phyloP scores from a whole-genome alignment of 2,113 vertebrate genomes.

The Eubucco bourcierii region DNA sequence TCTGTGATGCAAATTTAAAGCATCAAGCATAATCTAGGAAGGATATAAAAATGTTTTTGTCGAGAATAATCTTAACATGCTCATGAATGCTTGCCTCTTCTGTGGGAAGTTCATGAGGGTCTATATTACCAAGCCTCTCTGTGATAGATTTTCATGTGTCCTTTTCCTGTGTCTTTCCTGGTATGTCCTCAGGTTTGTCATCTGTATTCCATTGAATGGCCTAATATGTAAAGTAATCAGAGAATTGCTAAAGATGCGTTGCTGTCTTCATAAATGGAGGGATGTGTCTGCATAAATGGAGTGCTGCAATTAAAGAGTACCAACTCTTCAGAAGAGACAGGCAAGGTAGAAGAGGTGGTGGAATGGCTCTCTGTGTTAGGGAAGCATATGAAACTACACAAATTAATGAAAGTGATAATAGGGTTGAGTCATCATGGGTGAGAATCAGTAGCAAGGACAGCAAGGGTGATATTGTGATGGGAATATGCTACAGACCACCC shows the following conservation, averaged over 20 bases:
- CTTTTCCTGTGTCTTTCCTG: neutral
- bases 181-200: neutral
- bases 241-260: neutral
- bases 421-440: too few relatives aligned
- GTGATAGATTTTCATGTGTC: neutral
- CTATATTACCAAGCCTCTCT: neutral
- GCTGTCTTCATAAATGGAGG: neutral
- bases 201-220: neutral
- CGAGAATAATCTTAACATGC: neutral
- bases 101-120: neutral
- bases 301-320: too few relatives aligned
- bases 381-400: too few relatives aligned
- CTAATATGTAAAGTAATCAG: neutral
- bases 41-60: neutral
- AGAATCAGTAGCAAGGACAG: too few relatives aligned
- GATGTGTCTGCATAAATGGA: neutral
- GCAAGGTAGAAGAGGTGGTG: too few relatives aligned
- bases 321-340: too few relatives aligned
- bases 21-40: neutral
- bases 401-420: too few relatives aligned
- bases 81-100: neutral
- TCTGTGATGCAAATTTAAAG: neutral
- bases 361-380: too few relatives aligned
- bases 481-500: too few relatives aligned
- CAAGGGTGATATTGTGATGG: too few relatives aligned